These are phyloP conservation scores for Ganaspis brasiliensis DNA, from an alignment of 2,888 invertebrate species.

Conservation along the genomic window DNA sequence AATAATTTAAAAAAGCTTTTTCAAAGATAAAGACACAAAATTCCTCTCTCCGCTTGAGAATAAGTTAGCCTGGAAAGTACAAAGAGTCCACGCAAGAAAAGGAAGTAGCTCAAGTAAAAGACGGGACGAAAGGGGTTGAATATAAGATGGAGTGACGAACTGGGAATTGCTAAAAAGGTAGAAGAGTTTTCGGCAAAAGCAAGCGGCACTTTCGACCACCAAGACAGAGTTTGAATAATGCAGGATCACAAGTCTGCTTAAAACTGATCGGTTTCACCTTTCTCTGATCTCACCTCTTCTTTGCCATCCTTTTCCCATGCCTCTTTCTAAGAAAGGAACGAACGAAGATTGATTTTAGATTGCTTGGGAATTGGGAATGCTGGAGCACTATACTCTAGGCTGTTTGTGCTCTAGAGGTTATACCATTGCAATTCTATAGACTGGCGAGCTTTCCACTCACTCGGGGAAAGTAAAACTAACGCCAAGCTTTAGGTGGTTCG, in stretches of 20 bases:
- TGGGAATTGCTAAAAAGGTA: constrained; percentile 52
- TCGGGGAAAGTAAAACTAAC: constrained; percentile 31
- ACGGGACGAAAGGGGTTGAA: constrained; percentile 22
- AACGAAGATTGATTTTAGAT: constrained; percentile 80
- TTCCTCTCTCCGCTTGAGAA: constrained; percentile 46
- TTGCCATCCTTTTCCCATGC: constrained; percentile 51
- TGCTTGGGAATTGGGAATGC: constrained; percentile 78
- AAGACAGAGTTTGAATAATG: constrained; percentile 76
- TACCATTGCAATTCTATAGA: constrained; percentile 48
- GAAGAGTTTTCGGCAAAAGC: constrained; percentile 53
- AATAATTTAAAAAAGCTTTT: too few relatives aligned
- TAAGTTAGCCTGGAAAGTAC: constrained; percentile 45
- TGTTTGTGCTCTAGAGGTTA: constrained; percentile 31
- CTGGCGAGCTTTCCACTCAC: neutral
- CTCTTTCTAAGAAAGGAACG: constrained; percentile 68
- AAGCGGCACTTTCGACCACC: constrained; percentile 55
- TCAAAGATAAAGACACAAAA: constrained; percentile 45
- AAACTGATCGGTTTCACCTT: constrained; percentile 75
- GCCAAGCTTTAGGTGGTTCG: constrained; percentile 42
- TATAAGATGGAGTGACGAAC: constrained; percentile 43
- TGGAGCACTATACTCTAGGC: constrained; percentile 55
- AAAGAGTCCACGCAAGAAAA: constrained; percentile 37
- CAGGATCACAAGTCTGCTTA: constrained; percentile 77
- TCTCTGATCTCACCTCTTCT: constrained; percentile 46
- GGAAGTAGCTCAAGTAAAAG: constrained; percentile 49